Evolutionary conservation across 2,113 vertebrate genomes (phyloP), one percentile per base, ranked within the genome.

Genomic region (Alouatta palliata): DNA sequence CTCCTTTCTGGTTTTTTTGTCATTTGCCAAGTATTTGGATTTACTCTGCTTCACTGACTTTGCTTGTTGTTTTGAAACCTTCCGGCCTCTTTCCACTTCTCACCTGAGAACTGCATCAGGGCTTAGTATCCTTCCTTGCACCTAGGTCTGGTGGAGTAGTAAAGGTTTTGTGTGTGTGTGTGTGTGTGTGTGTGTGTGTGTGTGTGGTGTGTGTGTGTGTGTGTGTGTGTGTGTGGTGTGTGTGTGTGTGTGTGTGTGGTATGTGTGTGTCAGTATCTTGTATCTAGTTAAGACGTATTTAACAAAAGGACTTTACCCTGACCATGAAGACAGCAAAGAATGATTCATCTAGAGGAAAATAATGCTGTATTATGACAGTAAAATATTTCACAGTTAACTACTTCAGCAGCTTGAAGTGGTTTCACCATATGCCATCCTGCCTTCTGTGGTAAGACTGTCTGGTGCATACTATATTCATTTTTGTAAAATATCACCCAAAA

Each of bases 1-100:
- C 89, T 94, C 84, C 52, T 40, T 95, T 81, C 94, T 86, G 93
- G 93, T 91, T 70, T 89, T 21, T 92, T 89, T 93, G 95, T 87
- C 95, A 32, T 96, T 96, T 73, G 89, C 81, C 21, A 17, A 82
- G 45, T 84, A 61, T 71, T 94, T 86, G 93, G 54, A 86, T 87
- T 93, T 68, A 49, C 68, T 89, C 82, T 37, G 79, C 86, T 49
- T 77, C 85, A 9, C 47, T 40, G 96, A 91, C 89, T 97, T 90
- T 47, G 81, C 91, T n/a, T 54, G 68, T 92, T 85, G 82, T 70
- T 96, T 37, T 82, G 66, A 92, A 95, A 94, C 43, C 94, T 77
- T 77, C 84, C 32, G 35, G 73, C 64, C 82, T 79, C 77, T 91
- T 66, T 71, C 37, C 11, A 37, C 54, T 81, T 79, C 82, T 21